These are phyloP conservation scores for Leucoptera coffeella DNA, from an alignment of 2,888 invertebrate species.

Conservation along the genomic window DNA sequence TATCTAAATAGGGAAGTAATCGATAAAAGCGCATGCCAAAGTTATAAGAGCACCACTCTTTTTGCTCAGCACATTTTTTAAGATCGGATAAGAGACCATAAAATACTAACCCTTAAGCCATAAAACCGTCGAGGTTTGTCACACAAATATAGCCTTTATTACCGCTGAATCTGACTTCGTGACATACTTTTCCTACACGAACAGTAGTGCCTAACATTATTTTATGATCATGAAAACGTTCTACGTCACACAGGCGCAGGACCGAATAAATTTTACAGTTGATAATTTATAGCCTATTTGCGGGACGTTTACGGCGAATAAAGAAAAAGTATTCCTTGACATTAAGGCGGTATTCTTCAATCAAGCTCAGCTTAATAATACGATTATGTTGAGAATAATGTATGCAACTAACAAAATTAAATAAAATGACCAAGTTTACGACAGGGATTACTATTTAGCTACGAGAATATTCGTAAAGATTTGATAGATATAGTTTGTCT, in stretches of 20 bases:
- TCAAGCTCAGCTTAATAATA: too few species aligned
- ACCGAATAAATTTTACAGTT: conserved; percentile 33
- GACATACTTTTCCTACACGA: conserved; percentile 21
- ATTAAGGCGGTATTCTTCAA: too few species aligned
- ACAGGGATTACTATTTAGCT: too few species aligned
- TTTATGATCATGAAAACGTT: conserved; percentile 36
- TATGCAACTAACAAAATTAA: too few species aligned
- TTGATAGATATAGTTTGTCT: too few species aligned
- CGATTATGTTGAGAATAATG: too few species aligned
- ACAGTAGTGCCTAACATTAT: conserved; percentile 25
- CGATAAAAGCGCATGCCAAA: too few species aligned
- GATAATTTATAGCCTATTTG: conserved; percentile 42
- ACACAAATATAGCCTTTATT: conserved; percentile 24
- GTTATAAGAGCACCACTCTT: too few species aligned
- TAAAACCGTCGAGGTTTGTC: conserved; percentile 24
- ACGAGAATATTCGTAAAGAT: too few species aligned
- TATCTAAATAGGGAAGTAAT: too few species aligned
- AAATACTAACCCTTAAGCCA: conserved; percentile 36
- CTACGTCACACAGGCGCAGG: conserved; percentile 38
- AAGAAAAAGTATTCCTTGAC: conserved; percentile 23
- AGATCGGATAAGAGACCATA: conserved; percentile 40
- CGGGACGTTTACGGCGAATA: conserved; percentile 41
- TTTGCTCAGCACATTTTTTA: conserved; percentile 28
- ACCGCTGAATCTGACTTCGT: conserved; percentile 19
- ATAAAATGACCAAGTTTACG: too few species aligned